Conservation (phyloP, 2,888 invertebrate genomes). For the Herminia tarsipennalis region DNA sequence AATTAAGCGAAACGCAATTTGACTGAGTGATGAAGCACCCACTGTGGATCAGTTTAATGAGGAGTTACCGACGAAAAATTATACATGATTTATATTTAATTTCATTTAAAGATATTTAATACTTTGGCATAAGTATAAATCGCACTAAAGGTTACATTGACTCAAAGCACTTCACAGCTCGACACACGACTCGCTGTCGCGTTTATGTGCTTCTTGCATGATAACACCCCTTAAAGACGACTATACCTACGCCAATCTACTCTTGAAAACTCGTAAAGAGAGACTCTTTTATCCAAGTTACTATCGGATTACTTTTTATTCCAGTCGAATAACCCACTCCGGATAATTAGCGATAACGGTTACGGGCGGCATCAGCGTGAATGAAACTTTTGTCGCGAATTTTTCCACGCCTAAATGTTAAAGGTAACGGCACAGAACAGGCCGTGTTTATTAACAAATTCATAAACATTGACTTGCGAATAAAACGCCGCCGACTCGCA, state of each 20-base stretch:
- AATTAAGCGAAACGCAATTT: constrained; percentile 86
- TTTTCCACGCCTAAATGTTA: constrained; percentile 62
- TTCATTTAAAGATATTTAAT: constrained; percentile 38
- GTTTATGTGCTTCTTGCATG: constrained; percentile 75
- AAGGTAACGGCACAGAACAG: constrained; percentile 63
- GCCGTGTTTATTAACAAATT: constrained; percentile 80
- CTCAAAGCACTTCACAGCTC: constrained; percentile 52
- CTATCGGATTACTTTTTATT: constrained; percentile 75
- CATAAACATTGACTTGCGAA: constrained; percentile 81
- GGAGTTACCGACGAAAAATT: constrained; percentile 80
- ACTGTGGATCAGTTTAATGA: constrained; percentile 82
- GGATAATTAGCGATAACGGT: constrained; percentile 71
- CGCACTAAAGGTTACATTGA: constrained; percentile 41
- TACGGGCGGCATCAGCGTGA: constrained; percentile 46
- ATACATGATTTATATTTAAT: constrained; percentile 41
- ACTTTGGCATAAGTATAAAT: constrained; percentile 30
- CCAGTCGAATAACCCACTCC: constrained; percentile 63
- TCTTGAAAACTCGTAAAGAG: constrained; percentile 65
- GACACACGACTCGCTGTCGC: constrained; percentile 63
- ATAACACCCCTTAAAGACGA: constrained; percentile 69
- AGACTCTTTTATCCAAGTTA: constrained; percentile 73
- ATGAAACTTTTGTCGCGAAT: constrained; percentile 57
- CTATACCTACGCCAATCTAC: constrained; percentile 65
- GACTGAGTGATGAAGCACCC: constrained; percentile 85
- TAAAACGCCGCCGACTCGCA: constrained; percentile 69